A percentile compares a stretch with the other conserved stretches of the same genome.
Evolutionary conservation across 2,113 vertebrate genomes (phyloP).

Genomic region (Melanocharis versteri): DNA sequence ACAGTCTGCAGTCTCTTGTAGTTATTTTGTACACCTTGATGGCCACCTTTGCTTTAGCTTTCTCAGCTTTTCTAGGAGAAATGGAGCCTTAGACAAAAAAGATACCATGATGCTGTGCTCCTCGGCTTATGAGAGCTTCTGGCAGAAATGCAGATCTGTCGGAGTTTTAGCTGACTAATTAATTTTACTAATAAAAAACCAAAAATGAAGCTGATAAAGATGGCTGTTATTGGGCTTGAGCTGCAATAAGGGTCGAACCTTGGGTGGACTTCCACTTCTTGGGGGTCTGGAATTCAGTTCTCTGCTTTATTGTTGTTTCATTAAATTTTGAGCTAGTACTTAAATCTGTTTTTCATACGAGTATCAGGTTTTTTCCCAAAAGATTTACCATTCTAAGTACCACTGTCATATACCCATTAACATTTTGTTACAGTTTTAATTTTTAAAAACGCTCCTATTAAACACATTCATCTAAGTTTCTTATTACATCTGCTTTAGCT

Average conservation of each 20-base stretch:
- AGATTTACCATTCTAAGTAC: not conserved
- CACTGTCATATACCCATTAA: not conserved
- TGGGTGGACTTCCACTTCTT: fast-evolving
- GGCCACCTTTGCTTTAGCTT: not conserved
- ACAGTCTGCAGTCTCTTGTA: not conserved
- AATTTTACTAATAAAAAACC: not conserved
- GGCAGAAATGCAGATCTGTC: not conserved
- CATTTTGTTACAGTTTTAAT: not conserved
- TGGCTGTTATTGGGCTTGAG: not conserved
- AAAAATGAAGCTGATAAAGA: not conserved
- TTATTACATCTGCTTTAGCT: not conserved
- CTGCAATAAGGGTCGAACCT: not conserved
- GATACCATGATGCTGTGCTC: not conserved
- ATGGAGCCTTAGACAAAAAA: not conserved
- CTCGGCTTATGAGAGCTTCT: not conserved
- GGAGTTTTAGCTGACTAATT: not conserved
- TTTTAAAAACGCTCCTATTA: slow-evolving; percentile 6
- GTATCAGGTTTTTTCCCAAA: not conserved
- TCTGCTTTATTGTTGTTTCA: not conserved
- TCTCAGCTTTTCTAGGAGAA: not conserved
- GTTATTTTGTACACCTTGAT: not conserved
- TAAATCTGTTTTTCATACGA: not conserved
- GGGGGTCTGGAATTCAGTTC: not conserved
- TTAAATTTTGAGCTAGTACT: not conserved
- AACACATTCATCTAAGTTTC: not conserved